A percentile compares a stretch with the other conserved stretches of the same genome.
Evolutionary conservation across 1,140 invertebrate genomes (phyloP).

Genomic region (Araneus ventricosus): DNA sequence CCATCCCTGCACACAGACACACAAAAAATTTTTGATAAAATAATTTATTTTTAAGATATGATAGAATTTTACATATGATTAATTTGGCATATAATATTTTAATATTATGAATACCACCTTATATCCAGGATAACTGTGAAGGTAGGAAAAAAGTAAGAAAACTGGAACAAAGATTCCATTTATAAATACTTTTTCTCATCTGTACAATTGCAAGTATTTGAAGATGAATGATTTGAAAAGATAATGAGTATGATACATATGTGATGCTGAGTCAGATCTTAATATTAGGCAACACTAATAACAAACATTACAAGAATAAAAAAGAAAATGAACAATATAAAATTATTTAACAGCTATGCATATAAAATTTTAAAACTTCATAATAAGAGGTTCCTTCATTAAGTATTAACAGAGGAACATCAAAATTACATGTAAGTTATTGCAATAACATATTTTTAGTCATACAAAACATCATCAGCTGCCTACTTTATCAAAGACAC

Average conservation of each 20-base stretch:
- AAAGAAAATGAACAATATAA: constrained; percentile 31
- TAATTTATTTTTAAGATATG: constrained; percentile 40
- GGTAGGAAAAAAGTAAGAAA: not conserved
- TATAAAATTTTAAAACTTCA: not conserved
- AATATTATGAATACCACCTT: not conserved
- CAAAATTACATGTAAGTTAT: not conserved
- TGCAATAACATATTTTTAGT: not conserved
- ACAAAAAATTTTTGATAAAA: constrained; percentile 22
- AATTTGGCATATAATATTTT: constrained; percentile 40
- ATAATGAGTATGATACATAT: constrained; percentile 44
- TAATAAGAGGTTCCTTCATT: not conserved
- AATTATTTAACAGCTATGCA: not conserved
- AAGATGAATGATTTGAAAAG: not conserved
- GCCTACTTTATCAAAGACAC: not conserved
- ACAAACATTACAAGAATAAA: constrained; percentile 6
- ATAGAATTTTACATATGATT: constrained; percentile 26
- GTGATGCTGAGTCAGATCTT: constrained; percentile 37
- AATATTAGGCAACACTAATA: not conserved
- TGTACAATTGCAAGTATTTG: constrained; percentile 1
- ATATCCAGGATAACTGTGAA: not conserved
- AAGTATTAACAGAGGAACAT: not conserved
- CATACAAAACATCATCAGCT: not conserved
- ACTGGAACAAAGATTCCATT: not conserved
- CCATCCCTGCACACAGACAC: too few species aligned
- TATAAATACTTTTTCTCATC: constrained; percentile 3